Conservation (phyloP, 2,888 invertebrate genomes). For the Abrostola tripartita region DNA sequence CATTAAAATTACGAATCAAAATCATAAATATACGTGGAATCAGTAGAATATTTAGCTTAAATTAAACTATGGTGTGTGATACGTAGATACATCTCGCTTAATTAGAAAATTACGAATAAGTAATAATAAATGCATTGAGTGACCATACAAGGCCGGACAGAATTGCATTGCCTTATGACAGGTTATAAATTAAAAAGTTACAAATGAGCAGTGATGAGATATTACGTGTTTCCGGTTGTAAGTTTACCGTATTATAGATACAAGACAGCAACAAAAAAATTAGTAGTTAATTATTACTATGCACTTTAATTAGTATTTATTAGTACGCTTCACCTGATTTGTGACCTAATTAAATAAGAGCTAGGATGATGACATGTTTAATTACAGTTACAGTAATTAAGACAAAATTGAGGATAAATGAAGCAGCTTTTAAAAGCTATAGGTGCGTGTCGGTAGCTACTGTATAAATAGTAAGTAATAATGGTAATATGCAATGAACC, state of each 20-base stretch:
- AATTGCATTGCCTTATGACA: constrained; percentile 46
- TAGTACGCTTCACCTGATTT: neutral
- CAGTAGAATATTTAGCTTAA: constrained; percentile 20
- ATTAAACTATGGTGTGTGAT: constrained; percentile 14
- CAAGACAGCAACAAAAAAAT: constrained; percentile 20
- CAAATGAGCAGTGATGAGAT: constrained; percentile 36
- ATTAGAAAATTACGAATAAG: constrained; percentile 28
- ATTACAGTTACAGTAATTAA: too few species aligned
- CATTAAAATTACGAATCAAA: constrained; percentile 1
- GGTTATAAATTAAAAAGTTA: constrained; percentile 55
- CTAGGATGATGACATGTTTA: too few species aligned
- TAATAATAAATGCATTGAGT: constrained; percentile 25
- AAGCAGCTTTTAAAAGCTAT: too few species aligned
- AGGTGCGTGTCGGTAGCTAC: too few species aligned
- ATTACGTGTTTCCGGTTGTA: constrained; percentile 44
- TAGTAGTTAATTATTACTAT: constrained; percentile 15
- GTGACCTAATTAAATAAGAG: too few species aligned
- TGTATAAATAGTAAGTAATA: too few species aligned
- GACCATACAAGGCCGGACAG: constrained; percentile 31
- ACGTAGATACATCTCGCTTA: constrained; percentile 20
- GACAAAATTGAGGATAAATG: too few species aligned
- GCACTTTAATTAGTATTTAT: constrained; percentile 7
- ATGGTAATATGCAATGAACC: too few species aligned
- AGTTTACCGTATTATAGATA: constrained; percentile 13
- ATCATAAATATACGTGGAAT: constrained; percentile 1